These are phyloP conservation scores for Enteromius paludinosus DNA, from an alignment of 2,797 vertebrate species.

Conservation along the genomic window DNA sequence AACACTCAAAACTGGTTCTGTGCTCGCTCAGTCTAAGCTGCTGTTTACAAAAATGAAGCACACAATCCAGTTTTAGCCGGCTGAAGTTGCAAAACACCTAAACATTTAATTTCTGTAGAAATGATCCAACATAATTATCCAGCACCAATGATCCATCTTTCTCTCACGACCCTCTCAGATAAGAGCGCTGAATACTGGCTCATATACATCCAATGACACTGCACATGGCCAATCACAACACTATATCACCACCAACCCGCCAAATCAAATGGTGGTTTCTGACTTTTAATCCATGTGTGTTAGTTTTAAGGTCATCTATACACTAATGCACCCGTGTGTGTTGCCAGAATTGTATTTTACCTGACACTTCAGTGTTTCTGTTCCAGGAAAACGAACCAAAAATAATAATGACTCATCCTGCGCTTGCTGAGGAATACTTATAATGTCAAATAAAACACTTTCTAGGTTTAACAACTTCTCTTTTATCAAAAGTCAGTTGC, in stretches of 20 bases:
- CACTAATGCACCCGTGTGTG: background rate
- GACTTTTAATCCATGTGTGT: background rate
- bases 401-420: background rate
- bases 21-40: background rate
- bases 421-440: background rate
- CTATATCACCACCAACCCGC: background rate
- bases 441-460: background rate
- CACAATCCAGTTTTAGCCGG: constrained; percentile 1
- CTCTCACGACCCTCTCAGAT: background rate
- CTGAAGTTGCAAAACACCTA: background rate
- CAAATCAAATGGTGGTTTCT: background rate
- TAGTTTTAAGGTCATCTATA: background rate
- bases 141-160: background rate
- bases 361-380: background rate
- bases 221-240: background rate
- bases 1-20: background rate
- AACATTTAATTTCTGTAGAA: background rate
- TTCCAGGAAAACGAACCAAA: background rate
- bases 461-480: too few species aligned
- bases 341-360: background rate
- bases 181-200: background rate
- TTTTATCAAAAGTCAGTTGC: background rate
- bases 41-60: background rate
- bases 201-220: background rate
- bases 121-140: background rate